These are phyloP conservation scores for Phanerotoma sp. DNA, from an alignment of 2,888 invertebrate genomes.

Conservation along the genomic window DNA sequence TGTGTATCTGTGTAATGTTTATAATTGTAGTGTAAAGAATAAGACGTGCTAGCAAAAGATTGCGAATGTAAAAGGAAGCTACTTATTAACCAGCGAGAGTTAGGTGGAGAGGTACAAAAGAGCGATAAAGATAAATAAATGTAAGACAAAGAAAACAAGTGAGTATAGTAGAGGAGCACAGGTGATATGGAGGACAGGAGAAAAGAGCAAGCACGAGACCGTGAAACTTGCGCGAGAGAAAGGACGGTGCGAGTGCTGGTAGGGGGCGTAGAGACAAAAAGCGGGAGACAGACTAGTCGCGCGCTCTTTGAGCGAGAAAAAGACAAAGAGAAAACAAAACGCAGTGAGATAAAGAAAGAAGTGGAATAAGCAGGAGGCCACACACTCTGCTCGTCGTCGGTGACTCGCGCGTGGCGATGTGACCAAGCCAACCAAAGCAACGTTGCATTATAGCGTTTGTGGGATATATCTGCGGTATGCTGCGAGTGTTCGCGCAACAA, in stretches of 20 bases:
- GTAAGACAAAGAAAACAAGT: neutral
- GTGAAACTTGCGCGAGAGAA: constrained; percentile 10
- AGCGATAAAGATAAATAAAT: constrained; percentile 9
- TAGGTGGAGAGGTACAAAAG: constrained; percentile 3
- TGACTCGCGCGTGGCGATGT: constrained; percentile 2
- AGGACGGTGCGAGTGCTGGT: neutral
- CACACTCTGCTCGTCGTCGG: constrained; percentile 3
- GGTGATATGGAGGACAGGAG: constrained; percentile 3
- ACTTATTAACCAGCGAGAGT: constrained; percentile 14
- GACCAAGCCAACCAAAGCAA: constrained; percentile 6
- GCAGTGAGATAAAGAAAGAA: constrained; percentile 5
- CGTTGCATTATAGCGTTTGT: constrained; percentile 7
- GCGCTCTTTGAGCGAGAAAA: neutral
- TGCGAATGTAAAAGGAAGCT: constrained; percentile 11
- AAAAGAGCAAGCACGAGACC: constrained; percentile 11
- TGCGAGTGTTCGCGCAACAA: neutral
- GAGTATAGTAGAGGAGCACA: neutral
- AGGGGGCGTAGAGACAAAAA: constrained; percentile 11
- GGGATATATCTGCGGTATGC: neutral
- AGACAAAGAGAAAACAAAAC: constrained; percentile 15
- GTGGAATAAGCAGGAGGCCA: constrained; percentile 3
- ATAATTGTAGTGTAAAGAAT: constrained; percentile 33
- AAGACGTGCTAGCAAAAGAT: constrained; percentile 21
- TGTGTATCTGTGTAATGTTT: constrained; percentile 7
- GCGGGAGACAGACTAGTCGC: constrained; percentile 7